Conservation (phyloP, 2,113 vertebrate genomes). For the Pelmatolapia mariae region DNA sequence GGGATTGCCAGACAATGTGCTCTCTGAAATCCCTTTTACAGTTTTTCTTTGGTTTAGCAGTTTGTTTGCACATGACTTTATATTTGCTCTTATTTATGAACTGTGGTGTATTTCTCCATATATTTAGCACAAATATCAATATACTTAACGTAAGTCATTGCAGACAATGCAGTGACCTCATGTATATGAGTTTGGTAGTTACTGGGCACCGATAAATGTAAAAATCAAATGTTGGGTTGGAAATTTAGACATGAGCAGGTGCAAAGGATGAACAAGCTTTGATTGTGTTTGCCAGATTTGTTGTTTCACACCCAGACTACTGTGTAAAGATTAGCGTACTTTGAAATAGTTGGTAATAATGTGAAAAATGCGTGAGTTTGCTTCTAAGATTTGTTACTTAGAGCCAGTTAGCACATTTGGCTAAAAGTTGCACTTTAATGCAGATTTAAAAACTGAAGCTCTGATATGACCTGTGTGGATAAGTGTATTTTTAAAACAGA, state of each 20-base stretch:
- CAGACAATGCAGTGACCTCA: background rate
- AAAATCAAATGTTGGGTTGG: background rate
- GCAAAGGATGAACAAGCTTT: background rate
- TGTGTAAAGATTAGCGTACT: background rate
- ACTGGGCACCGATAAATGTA: background rate
- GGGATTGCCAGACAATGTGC: background rate
- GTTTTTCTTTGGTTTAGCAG: background rate
- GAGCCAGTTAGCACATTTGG: background rate
- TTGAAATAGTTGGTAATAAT: background rate
- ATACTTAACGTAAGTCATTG: background rate
- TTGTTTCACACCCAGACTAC: background rate
- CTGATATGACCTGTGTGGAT: background rate
- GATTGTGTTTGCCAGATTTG: background rate
- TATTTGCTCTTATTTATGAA: background rate
- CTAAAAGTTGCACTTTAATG: background rate
- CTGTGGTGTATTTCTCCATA: background rate
- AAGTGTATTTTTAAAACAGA: background rate
- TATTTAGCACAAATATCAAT: background rate
- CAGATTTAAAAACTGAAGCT: background rate
- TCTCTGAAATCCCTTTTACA: background rate
- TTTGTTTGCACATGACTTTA: background rate
- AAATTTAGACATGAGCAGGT: background rate
- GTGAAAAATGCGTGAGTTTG: background rate
- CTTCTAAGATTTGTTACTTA: background rate
- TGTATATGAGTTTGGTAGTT: background rate